Evolutionary conservation across 2,113 vertebrate genomes (phyloP), one percentile per base, ranked within the genome.

Genomic region (Tringa solitaria): DNA sequence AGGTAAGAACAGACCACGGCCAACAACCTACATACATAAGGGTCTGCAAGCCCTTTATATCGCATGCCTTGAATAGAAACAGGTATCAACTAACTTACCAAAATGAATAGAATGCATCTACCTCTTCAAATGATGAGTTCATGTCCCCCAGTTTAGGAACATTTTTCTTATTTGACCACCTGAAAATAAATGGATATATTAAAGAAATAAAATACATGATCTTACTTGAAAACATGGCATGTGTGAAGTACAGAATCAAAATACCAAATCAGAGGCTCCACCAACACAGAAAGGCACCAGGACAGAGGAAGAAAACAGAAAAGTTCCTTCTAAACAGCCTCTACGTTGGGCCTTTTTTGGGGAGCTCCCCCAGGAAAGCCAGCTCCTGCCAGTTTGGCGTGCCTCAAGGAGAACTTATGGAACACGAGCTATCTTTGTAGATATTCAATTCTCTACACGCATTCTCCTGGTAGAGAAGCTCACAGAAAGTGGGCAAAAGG

Each of bases 61-160:
- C 6, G 2, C 21, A 6, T 4, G 3, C 81, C 60, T 75, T 65
- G 57, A 84, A 35, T 15, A 87, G 72, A 81, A 85, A 89, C 4
- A 83, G 74, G 27, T 45, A 94, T 20, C 65, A 16, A 85, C 93
- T 64, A 54, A 97, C 98, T 98, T 93, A 99, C 99, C 99, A 99
- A 97, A 99, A 99, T 20, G 99, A 99, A 98, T 99, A 99, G 98
- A 99, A 99, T 65, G 98, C 97, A 97, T 99, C 99, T 82, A 99
- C 99, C 23, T 99, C 99, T 97, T 99, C 99, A 97, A 99, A 99
- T 9, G 99, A 98, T 9, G 99, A 99, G 67, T 98, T 98, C 95
- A 96, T 89, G 45, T 98, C 98, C 54, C 99, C 99, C 24, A 99
- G 98, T 84, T 98, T 99, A 93, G 99, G 98, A 33, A 98, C 98